Evolutionary conservation across 2,888 invertebrate genomes (phyloP), one percentile per base, ranked within the genome.

Genomic region (Hylaea fasciaria): DNA sequence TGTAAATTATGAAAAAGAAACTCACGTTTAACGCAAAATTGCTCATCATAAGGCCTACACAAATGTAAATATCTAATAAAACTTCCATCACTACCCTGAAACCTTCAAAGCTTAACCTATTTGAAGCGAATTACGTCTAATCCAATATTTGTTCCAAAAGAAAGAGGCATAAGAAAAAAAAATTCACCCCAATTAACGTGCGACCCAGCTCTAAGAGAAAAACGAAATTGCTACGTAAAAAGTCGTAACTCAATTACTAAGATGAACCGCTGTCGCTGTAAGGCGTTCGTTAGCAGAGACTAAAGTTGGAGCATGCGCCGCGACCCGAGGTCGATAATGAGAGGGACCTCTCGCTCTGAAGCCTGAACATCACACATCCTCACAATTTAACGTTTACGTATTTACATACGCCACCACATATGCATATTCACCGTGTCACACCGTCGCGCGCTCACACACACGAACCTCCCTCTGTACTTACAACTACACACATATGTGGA

Each of bases 291-390:
- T 91, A 91, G 86, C 81, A 80, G 81, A 81, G 80, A 65, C 66
- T 55, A 70, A 76, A 82, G 78, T 86, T 80, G 85, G 91, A 88
- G 93, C 93, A 93, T 92, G 93, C 93, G 93, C 93, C 82, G 82
- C 90, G 92, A 92, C 92, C 93, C 80, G 82, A 91, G 93, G 93
- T 93, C 93, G 93, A 93, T 93, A 93, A 93, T 93, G 93, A 93
- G 90, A 80, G 81, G 78, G 86, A 85, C 89, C 88, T 89, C 91
- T 88, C 89, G 80, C 89, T 89, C 87, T 82, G 82, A 76, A 87
- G 82, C 82, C 83, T 79, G 83, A 86, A 83, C 91, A 89, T 90
- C 91, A 91, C 92, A 92, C 92, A 92, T 90, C 88, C 91, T 81
- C 80, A 90, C 86, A 88, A 86, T 87, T 89, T 90, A 90, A 86